phyloP scores from a whole-genome alignment of 2,113 vertebrate species.

The Odocoileus hemionus region DNA sequence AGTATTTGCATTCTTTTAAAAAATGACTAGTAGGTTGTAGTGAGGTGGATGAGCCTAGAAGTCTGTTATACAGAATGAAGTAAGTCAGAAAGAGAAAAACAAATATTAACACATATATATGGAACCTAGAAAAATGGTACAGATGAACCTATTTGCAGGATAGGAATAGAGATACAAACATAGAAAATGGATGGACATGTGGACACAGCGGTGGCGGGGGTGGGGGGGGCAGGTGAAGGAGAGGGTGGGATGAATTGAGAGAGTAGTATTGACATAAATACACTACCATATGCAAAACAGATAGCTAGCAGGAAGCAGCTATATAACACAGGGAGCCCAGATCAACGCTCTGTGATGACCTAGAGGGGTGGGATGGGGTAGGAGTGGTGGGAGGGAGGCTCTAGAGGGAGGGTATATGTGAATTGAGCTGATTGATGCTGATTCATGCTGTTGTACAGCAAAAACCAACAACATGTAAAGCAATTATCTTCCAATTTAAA shows the following conservation, averaged over 20 bases:
- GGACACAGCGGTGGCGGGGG: rapidly evolving
- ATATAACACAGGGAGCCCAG: background rate
- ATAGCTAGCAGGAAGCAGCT: background rate
- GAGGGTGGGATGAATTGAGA: background rate
- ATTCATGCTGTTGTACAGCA: background rate
- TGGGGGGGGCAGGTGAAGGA: background rate
- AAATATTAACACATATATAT: background rate
- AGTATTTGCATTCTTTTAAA: background rate
- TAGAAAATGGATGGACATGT: background rate
- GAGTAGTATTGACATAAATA: background rate
- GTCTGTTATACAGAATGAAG: background rate
- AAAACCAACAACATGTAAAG: background rate
- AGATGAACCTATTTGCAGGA: background rate
- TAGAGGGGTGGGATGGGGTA: background rate
- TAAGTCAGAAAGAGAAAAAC: background rate
- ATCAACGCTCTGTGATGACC: background rate
- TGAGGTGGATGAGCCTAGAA: background rate
- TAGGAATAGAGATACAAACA: background rate
- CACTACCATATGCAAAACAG: background rate
- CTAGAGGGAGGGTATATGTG: background rate
- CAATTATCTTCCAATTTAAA: background rate
- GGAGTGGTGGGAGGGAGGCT: background rate
- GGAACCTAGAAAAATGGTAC: background rate
- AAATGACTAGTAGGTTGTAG: background rate
- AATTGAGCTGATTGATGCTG: background rate